Base-by-base conservation (phyloP, 1,140 invertebrate genomes). In the Argopecten irradians region DNA sequence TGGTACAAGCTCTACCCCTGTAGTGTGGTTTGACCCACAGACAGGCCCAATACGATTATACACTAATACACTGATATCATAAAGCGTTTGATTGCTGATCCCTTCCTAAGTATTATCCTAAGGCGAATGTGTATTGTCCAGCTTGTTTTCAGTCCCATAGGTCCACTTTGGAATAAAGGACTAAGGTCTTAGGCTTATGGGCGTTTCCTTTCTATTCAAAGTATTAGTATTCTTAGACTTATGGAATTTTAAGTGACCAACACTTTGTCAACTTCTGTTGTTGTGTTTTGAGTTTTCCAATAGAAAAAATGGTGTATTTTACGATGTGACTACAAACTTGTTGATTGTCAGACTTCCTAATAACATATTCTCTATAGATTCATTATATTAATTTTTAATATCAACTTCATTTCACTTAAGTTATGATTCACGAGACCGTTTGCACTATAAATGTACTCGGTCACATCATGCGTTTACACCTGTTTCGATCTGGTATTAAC, bases 111-210 rank as follows among this genome's bases (percentile, higher is more conserved):
- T 71, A n/a, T 71, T 71, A 71, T 71, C 55, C 55, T 71, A n/a
- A 16, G 55, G 55, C 55, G 55, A 71, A 28, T 3, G n/a, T 11
- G 14, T 71, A 71, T 71, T 71, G 55, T 71, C 55, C 28, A 28
- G 13, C 22, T 16, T 8, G 22, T 71, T 71, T 71, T 71, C 8
- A 28, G 55, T 71, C 55, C 55, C n/a, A n/a, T 28, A 22, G n/a
- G 16, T n/a, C 55, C 1, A 71, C 55, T 28, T 71, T 28, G n/a
- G n/a, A n/a, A 28, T n/a, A 71, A 71, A 71, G n/a, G 55, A n/a
- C n/a, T 71, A 71, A 71, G 55, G n/a, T 71, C 55, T 71, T 71
- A 28, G n/a, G 55, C 55, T 71, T 71, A 71, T 71, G 55, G 55
- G 55, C 55, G 55, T 71, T 71, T 71, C 55, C 55, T 71, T 71